phyloP scores from a whole-genome alignment of 2,113 vertebrate species.

The Galemys pyrenaicus region DNA sequence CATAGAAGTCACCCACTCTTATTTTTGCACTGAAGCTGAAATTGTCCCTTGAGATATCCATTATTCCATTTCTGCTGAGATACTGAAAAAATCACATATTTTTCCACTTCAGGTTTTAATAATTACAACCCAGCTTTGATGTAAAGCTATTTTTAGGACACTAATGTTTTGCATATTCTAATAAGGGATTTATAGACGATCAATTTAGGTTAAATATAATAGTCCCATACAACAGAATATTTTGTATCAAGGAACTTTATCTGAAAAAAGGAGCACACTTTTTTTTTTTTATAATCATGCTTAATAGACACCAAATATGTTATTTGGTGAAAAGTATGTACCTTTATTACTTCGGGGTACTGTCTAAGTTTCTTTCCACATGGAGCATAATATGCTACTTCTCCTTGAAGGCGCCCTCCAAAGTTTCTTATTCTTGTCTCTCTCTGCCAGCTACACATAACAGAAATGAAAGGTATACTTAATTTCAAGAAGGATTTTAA shows the following conservation, averaged over 20 bases:
- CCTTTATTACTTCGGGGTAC: slow-evolving; percentile 97
- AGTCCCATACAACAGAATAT: slow-evolving; percentile 75
- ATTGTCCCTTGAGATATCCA: slow-evolving; percentile 96
- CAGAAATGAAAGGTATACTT: slow-evolving; percentile 73
- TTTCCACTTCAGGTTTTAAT: slow-evolving; percentile 90
- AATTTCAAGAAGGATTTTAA: slow-evolving; percentile 19
- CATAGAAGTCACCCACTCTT: slow-evolving; percentile 98
- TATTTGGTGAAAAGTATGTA: slow-evolving; percentile 77
- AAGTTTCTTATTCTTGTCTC: slow-evolving; percentile 93
- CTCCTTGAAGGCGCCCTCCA: slow-evolving; percentile 92
- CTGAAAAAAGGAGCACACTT: slow-evolving; percentile 59
- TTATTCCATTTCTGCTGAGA: slow-evolving; percentile 96
- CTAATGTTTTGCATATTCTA: slow-evolving; percentile 81
- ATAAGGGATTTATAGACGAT: slow-evolving; percentile 74
- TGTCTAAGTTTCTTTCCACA: slow-evolving; percentile 97
- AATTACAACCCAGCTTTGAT: slow-evolving; percentile 87
- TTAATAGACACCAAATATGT: slow-evolving; percentile 56
- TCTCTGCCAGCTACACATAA: slow-evolving; percentile 92
- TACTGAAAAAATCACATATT: slow-evolving; percentile 96
- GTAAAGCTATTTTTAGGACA: slow-evolving; percentile 83
- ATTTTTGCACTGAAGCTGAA: slow-evolving; percentile 99
- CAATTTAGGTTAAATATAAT: slow-evolving; percentile 77
- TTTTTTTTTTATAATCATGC: slow-evolving; percentile 74
- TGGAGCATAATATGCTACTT: slow-evolving; percentile 95
- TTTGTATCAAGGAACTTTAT: slow-evolving; percentile 77